phyloP scores from a whole-genome alignment of 2,797 vertebrate species.

The Scolopax bukidnonensis region DNA sequence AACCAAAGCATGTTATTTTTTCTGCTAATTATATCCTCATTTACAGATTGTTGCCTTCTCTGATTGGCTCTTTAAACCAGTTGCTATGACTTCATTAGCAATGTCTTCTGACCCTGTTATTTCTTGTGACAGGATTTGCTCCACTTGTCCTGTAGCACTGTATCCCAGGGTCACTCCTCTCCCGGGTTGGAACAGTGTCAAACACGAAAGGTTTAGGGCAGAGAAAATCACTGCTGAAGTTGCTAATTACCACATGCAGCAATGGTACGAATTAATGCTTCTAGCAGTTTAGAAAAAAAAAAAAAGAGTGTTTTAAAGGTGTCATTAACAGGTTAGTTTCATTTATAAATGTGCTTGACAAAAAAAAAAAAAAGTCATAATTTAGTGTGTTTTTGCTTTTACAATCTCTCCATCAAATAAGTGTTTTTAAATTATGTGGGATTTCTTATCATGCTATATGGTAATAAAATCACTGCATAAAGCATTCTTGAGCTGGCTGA shows the following conservation, averaged over 20 bases:
- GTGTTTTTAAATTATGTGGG: not conserved
- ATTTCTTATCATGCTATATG: not conserved
- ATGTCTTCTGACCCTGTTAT: slow-evolving; percentile 87
- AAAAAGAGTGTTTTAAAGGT: slow-evolving; percentile 76
- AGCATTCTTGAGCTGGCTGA: not conserved
- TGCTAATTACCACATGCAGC: slow-evolving; percentile 76
- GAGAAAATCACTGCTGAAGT: slow-evolving; percentile 56
- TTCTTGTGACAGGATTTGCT: slow-evolving; percentile 85
- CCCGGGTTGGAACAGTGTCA: slow-evolving; percentile 77
- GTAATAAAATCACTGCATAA: not conserved
- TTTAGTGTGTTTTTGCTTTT: slow-evolving; percentile 38
- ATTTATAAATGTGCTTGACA: slow-evolving; percentile 61
- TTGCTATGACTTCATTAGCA: slow-evolving; percentile 88
- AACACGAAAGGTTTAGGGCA: slow-evolving; percentile 71
- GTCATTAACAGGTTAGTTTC: slow-evolving; percentile 80
- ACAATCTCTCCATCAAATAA: slow-evolving; percentile 2
- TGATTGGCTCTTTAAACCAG: slow-evolving; percentile 81
- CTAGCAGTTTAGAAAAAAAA: slow-evolving; percentile 11
- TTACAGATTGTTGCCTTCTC: slow-evolving; percentile 83
- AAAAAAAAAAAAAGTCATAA: not conserved
- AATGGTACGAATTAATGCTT: slow-evolving; percentile 68
- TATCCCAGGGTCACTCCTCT: slow-evolving; percentile 79
- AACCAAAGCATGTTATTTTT: slow-evolving; percentile 83
- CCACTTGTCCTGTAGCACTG: slow-evolving; percentile 80
- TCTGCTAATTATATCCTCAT: slow-evolving; percentile 87